A percentile compares a stretch with the other conserved stretches of the same genome.
Conservation (phyloP, 2,797 vertebrate species). For the Falco biarmicus region DNA sequence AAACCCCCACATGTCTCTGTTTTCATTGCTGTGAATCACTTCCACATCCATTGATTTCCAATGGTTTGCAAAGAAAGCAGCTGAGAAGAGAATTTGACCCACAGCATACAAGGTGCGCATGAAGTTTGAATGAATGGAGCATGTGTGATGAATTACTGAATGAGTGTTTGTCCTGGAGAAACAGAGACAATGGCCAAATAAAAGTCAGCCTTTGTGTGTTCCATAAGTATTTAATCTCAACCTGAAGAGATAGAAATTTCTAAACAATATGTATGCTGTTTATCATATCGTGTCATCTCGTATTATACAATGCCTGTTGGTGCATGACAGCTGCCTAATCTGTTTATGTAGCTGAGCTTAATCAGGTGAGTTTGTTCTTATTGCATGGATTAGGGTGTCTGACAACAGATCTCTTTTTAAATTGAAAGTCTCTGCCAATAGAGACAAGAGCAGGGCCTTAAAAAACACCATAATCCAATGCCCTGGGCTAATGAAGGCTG, state of each 20-base stretch:
- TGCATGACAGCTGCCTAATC: conserved; percentile 57
- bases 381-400: conserved; percentile 59
- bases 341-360: conserved; percentile 55
- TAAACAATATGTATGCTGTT: conserved; percentile 34
- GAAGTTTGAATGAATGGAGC: conserved; percentile 37
- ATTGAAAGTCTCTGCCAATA: conserved; percentile 55
- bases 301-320: conserved; percentile 11
- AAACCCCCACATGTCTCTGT: not conserved
- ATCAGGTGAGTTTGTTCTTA: conserved; percentile 70
- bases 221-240: conserved; percentile 19
- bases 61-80: conserved; percentile 6
- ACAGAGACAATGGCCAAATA: not conserved
- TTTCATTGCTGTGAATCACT: conserved; percentile 50
- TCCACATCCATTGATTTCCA: conserved; percentile 42
- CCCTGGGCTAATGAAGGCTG: not conserved
- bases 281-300: conserved; percentile 26
- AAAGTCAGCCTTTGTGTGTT: conserved; percentile 24
- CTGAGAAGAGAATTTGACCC: conserved; percentile 30
- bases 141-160: conserved; percentile 39
- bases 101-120: conserved; percentile 3
- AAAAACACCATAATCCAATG: conserved; percentile 48
- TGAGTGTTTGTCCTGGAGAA: conserved; percentile 25
- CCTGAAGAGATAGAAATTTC: conserved; percentile 17
- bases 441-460: conserved; percentile 45
- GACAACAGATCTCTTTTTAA: conserved; percentile 58